Conservation (phyloP, 2,113 vertebrate genomes). For the Tetraodon nigroviridis region DNA sequence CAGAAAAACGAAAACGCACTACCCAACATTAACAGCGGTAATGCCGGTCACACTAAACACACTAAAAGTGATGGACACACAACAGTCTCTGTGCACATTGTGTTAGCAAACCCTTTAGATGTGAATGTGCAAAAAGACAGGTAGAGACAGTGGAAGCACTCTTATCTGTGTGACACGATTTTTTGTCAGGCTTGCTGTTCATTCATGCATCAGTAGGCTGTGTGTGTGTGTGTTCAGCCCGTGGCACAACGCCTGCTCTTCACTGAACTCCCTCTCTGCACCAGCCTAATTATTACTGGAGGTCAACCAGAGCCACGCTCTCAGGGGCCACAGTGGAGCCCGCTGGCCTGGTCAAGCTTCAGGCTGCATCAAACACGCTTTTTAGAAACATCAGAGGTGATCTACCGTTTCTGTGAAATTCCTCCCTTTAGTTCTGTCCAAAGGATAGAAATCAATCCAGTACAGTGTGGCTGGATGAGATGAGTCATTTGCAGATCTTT, state of each 20-base stretch:
- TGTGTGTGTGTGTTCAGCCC: slow-evolving; percentile 17
- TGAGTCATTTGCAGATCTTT: slow-evolving; percentile 61
- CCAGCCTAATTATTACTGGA: slow-evolving; percentile 59
- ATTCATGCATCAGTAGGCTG: slow-evolving; percentile 21
- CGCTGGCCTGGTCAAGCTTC: slow-evolving; percentile 13
- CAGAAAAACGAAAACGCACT: not conserved
- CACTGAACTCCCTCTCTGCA: slow-evolving; percentile 48
- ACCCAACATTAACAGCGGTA: too few relatives aligned
- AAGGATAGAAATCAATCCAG: slow-evolving; percentile 40
- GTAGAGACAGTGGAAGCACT: not conserved
- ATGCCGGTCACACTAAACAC: too few relatives aligned
- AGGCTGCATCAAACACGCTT: slow-evolving; percentile 13
- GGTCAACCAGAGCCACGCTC: slow-evolving; percentile 38
- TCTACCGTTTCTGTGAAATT: not conserved
- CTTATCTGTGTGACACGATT: slow-evolving; percentile 6
- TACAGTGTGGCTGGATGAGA: slow-evolving; percentile 24
- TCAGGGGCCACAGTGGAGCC: slow-evolving; percentile 20
- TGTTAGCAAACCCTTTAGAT: not conserved
- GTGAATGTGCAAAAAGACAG: not conserved
- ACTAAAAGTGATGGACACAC: too few relatives aligned
- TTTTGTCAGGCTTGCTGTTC: slow-evolving; percentile 10
- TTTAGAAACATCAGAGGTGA: slow-evolving; percentile 4
- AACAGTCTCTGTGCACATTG: slow-evolving; percentile 1
- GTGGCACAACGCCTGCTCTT: slow-evolving; percentile 28
- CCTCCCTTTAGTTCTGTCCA: slow-evolving; percentile 9